Conservation (phyloP, 2,888 invertebrate species). For the Drosophila austrosaltans region DNA sequence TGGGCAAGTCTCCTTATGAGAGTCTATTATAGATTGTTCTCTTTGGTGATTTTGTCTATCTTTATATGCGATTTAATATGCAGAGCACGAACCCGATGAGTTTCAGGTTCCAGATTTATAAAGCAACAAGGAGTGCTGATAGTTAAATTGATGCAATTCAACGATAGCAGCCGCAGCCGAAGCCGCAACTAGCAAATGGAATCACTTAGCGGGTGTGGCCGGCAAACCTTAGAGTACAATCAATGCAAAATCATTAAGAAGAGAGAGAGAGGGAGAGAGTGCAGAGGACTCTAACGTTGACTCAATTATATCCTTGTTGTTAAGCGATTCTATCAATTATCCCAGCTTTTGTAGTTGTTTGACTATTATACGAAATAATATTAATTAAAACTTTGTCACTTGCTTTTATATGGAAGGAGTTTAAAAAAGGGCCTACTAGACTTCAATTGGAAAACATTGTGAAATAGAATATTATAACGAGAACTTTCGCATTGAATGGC, state of each 20-base stretch:
- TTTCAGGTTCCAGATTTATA: neutral
- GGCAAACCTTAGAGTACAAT: slow-evolving; percentile 35
- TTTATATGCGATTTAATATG: slow-evolving; percentile 24
- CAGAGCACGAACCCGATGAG: slow-evolving; percentile 25
- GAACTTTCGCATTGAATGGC: too few relatives aligned
- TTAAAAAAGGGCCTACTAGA: too few relatives aligned
- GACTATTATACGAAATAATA: too few relatives aligned
- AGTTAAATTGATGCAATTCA: slow-evolving; percentile 21
- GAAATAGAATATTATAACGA: too few relatives aligned
- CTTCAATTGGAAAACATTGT: too few relatives aligned
- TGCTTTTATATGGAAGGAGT: too few relatives aligned
- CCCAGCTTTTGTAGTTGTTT: too few relatives aligned
- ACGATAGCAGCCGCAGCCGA: neutral
- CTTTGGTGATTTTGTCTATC: neutral
- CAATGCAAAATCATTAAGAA: slow-evolving; percentile 30
- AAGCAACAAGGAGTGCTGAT: slow-evolving; percentile 19
- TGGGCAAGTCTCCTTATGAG: neutral
- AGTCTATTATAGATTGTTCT: neutral
- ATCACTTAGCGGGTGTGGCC: slow-evolving; percentile 65
- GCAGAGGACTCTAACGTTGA: too few relatives aligned
- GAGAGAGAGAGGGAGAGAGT: too few relatives aligned
- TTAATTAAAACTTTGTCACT: too few relatives aligned
- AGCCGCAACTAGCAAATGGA: slow-evolving; percentile 28
- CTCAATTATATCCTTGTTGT: too few relatives aligned
- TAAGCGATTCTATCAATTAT: too few relatives aligned